Evolutionary conservation across 2,888 invertebrate species (phyloP).

Genomic region (Sussaba pulchella): DNA sequence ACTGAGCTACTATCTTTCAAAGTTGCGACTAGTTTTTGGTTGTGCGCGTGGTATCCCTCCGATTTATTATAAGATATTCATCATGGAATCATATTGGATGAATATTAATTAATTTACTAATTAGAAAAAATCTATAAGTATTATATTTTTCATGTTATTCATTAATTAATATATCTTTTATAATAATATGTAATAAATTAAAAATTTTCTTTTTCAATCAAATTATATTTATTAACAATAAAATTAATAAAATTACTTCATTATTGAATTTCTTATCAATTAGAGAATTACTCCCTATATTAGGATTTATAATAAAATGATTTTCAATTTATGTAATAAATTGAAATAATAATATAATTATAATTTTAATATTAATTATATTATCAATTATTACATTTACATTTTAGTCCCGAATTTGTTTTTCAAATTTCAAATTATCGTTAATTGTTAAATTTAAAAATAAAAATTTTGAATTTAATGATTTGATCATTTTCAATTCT

Average conservation of each 20-base stretch:
- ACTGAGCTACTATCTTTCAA: too few relatives aligned
- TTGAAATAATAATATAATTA: conserved; percentile 75
- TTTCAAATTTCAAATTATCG: conserved; percentile 57
- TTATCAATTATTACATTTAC: conserved; percentile 73
- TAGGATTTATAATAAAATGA: conserved; percentile 83
- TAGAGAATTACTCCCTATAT: conserved; percentile 59
- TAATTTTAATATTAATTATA: conserved; percentile 80
- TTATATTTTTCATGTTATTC: conserved; percentile 85
- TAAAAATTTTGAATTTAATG: conserved; percentile 85
- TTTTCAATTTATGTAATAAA: conserved; percentile 81
- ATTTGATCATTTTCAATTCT: too few relatives aligned
- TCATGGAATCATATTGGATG: conserved; percentile 88
- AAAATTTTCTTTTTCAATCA: conserved; percentile 86
- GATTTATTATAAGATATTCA: conserved; percentile 87
- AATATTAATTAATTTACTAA: conserved; percentile 85
- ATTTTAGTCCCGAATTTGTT: conserved; percentile 71
- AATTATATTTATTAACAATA: conserved; percentile 57
- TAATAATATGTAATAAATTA: conserved; percentile 84
- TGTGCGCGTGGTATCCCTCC: too few relatives aligned
- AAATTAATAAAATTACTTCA: conserved; percentile 75
- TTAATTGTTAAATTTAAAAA: conserved; percentile 84
- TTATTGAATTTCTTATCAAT: conserved; percentile 65
- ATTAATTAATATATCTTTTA: conserved; percentile 84
- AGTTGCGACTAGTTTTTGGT: too few relatives aligned
- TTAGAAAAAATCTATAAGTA: conserved; percentile 83